Conservation (phyloP, 2,888 invertebrate genomes). For the Elegia similella region DNA sequence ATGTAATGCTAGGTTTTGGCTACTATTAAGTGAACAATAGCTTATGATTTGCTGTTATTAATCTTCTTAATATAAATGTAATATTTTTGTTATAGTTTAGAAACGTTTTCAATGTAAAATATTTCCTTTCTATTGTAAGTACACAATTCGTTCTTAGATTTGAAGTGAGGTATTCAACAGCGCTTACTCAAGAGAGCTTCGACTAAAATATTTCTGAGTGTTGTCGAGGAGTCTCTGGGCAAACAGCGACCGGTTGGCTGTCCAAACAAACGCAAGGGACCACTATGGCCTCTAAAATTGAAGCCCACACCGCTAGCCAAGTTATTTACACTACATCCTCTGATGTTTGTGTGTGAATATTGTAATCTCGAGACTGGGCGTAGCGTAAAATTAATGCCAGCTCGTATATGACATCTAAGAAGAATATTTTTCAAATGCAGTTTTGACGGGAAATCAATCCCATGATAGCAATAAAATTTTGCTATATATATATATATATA, state of each 20-base stretch:
- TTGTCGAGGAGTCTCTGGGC: slow-evolving; percentile 64
- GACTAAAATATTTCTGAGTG: slow-evolving; percentile 71
- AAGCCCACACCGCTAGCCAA: slow-evolving; percentile 55
- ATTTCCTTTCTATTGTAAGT: slow-evolving; percentile 4
- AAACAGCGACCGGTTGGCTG: slow-evolving; percentile 77
- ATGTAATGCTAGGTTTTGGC: slow-evolving; percentile 55
- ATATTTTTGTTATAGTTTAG: not conserved
- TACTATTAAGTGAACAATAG: slow-evolving; percentile 32
- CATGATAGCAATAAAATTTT: too few relatives aligned
- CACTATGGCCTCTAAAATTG: slow-evolving; percentile 50
- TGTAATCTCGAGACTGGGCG: slow-evolving; percentile 49
- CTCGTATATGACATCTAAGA: too few relatives aligned
- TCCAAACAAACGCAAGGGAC: slow-evolving; percentile 61
- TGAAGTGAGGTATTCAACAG: slow-evolving; percentile 32
- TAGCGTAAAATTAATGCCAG: slow-evolving; percentile 15
- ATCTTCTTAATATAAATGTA: not conserved
- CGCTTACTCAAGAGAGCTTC: slow-evolving; percentile 54
- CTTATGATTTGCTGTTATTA: not conserved
- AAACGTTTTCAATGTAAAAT: slow-evolving; percentile 8
- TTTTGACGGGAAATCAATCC: too few relatives aligned
- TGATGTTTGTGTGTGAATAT: slow-evolving; percentile 65
- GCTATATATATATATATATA: too few relatives aligned
- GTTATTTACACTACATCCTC: slow-evolving; percentile 65
- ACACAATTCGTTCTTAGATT: slow-evolving; percentile 24
- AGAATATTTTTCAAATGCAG: too few relatives aligned